Conservation (phyloP, 2,797 vertebrate genomes). For the Lepus oiostolus region DNA sequence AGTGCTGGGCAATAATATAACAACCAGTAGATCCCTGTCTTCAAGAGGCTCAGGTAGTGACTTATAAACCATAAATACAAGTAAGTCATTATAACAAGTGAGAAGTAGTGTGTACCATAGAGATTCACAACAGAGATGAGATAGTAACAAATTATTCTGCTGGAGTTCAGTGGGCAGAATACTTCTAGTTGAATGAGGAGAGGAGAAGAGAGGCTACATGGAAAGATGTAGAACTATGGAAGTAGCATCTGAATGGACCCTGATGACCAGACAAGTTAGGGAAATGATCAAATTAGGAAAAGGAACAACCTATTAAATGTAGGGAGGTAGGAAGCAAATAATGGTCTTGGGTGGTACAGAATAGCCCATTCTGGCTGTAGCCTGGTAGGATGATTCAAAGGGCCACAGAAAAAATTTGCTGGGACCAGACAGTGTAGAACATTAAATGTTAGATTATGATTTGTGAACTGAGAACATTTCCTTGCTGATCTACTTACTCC, state of each 20-base stretch:
- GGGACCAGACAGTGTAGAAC: conserved; percentile 8
- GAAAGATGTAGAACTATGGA: not conserved
- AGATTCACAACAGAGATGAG: not conserved
- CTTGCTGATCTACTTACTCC: conserved; percentile 54
- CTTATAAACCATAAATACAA: conserved; percentile 19
- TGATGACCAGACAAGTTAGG: not conserved
- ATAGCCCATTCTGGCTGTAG: not conserved
- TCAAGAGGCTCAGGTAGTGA: not conserved
- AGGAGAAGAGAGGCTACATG: not conserved
- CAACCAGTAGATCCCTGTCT: not conserved
- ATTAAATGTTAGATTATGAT: conserved; percentile 52
- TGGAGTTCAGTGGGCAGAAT: not conserved
- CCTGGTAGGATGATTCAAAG: not conserved
- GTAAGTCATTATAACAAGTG: not conserved
- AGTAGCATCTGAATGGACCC: not conserved
- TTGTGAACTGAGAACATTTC: conserved; percentile 58
- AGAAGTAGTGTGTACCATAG: not conserved
- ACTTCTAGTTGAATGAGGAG: not conserved
- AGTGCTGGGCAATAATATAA: not conserved
- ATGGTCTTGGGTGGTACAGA: not conserved
- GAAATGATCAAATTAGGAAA: conserved; percentile 5
- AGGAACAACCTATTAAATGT: not conserved
- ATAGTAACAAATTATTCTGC: not conserved
- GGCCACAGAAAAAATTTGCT: not conserved
- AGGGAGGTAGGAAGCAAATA: not conserved